A percentile compares a stretch with the other conserved stretches of the same genome.
Conservation (phyloP, 2,113 vertebrate species). For the Psittacara wagleri region DNA sequence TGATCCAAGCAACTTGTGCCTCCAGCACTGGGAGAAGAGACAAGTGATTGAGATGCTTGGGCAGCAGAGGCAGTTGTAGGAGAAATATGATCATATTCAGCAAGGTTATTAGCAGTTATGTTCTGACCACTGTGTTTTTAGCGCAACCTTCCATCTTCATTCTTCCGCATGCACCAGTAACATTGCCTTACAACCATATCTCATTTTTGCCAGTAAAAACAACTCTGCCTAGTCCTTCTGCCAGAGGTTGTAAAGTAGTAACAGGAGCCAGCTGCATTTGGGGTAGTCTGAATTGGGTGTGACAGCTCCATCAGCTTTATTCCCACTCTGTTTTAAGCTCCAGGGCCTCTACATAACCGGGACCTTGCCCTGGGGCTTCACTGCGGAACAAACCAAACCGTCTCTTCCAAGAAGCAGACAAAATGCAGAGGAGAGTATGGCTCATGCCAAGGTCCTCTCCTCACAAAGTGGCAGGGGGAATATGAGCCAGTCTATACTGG, state of each 20-base stretch:
- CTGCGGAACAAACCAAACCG: not conserved
- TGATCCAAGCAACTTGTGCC: not conserved
- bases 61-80: not conserved
- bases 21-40: not conserved
- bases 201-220: not conserved
- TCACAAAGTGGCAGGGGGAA: not conserved
- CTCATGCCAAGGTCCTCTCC: not conserved
- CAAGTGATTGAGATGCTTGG: not conserved
- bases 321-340: not conserved
- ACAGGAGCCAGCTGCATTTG: not conserved
- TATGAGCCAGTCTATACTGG: not conserved
- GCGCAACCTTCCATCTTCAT: not conserved
- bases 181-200: not conserved
- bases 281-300: not conserved
- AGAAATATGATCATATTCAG: not conserved
- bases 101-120: not conserved
- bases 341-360: not conserved
- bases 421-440: not conserved
- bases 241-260: not conserved
- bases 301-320: not conserved
- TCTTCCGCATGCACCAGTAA: not conserved
- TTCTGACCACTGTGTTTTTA: not conserved
- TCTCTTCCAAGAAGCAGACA: not conserved
- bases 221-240: not conserved
- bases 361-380: not conserved